Evolutionary conservation across 2,797 vertebrate species (phyloP).

Genomic region (Amblyopsis hoosieri): DNA sequence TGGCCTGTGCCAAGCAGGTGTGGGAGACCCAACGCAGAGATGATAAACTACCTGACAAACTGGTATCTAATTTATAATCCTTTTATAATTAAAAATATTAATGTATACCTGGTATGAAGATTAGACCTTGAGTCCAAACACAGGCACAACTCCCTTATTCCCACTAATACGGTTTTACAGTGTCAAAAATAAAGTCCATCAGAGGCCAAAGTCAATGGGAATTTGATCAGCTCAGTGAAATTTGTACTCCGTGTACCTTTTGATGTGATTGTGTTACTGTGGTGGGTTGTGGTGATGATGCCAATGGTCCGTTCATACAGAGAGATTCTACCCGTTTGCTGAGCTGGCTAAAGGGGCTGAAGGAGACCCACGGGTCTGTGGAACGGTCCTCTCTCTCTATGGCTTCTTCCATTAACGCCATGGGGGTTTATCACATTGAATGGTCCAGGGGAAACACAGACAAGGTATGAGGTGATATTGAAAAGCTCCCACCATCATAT

Average conservation of each 20-base stretch:
- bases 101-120: not conserved
- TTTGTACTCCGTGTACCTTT: no score
- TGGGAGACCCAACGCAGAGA: slow-evolving; percentile 69
- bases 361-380: slow-evolving; percentile 80
- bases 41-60: slow-evolving; percentile 71
- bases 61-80: slow-evolving; percentile 50
- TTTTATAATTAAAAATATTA: not conserved
- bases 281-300: not conserved
- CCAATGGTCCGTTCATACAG: slow-evolving; percentile 46
- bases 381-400: slow-evolving; percentile 78
- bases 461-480: slow-evolving; percentile 46
- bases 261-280: not conserved
- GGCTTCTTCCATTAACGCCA: slow-evolving; percentile 72
- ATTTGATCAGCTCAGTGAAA: no score
- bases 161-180: no score
- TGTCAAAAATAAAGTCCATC: no score
- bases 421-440: slow-evolving; percentile 73
- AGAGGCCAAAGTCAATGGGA: no score
- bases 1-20: slow-evolving; percentile 56
- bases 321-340: slow-evolving; percentile 68
- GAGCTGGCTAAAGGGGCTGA: slow-evolving; percentile 76
- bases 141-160: no score
- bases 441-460: slow-evolving; percentile 55
- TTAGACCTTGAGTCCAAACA: no score
- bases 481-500: not conserved